A percentile compares a stretch with the other conserved stretches of the same genome.
phyloP scores from a whole-genome alignment of 2,888 invertebrate genomes.

The Drosophila austrosaltans region DNA sequence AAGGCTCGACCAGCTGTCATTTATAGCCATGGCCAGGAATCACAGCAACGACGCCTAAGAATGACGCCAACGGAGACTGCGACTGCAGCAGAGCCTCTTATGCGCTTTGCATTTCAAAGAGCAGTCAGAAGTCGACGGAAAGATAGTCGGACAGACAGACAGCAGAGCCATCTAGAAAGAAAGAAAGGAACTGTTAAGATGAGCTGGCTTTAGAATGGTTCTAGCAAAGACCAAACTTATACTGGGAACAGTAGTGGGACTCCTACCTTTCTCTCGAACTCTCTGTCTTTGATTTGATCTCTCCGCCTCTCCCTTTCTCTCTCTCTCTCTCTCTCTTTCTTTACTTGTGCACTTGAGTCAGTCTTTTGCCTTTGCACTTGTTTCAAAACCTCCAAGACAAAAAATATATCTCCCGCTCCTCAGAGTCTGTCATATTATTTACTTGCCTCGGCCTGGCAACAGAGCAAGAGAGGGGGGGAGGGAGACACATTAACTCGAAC shows the following conservation, averaged over 20 bases:
- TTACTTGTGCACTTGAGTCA: slow-evolving; percentile 48
- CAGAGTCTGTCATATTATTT: slow-evolving; percentile 60
- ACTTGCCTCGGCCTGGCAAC: slow-evolving; percentile 36
- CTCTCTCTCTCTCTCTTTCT: slow-evolving; percentile 12
- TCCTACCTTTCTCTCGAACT: no score
- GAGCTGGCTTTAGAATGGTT: slow-evolving; percentile 23
- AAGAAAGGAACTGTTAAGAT: slow-evolving; percentile 36
- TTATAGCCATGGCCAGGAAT: slow-evolving; percentile 62
- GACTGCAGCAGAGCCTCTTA: slow-evolving; percentile 27
- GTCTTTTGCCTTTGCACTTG: slow-evolving; percentile 59
- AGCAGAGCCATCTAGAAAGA: slow-evolving; percentile 16
- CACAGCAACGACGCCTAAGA: slow-evolving; percentile 36
- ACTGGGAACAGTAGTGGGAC: slow-evolving; percentile 56
- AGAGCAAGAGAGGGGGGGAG: slow-evolving; percentile 3
- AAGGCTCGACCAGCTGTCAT: slow-evolving; percentile 64
- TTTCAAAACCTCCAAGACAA: slow-evolving; percentile 21
- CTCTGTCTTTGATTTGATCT: background rate
- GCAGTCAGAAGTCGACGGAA: slow-evolving; percentile 8
- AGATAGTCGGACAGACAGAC: slow-evolving; percentile 26
- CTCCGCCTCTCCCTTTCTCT: slow-evolving; percentile 11
- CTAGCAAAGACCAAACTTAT: slow-evolving; percentile 45
- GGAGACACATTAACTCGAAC: background rate
- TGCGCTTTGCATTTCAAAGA: slow-evolving; percentile 64
- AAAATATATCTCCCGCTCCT: background rate
- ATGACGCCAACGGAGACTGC: slow-evolving; percentile 25